These are phyloP conservation scores for Rhynchonema sp. DNA, from an alignment of 2,888 invertebrate species.

Conservation along the genomic window DNA sequence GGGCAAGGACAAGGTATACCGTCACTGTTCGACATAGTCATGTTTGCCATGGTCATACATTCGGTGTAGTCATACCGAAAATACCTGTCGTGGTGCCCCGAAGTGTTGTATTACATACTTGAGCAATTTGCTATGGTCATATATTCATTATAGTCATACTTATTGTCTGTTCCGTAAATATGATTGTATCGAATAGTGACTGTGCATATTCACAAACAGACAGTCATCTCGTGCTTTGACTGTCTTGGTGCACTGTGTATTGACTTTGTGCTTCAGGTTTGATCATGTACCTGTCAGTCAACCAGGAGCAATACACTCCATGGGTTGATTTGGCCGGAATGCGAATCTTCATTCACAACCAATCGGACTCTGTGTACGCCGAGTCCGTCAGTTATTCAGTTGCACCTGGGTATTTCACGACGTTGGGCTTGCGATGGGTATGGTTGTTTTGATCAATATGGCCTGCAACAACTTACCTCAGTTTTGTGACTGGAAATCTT, in stretches of 20 bases:
- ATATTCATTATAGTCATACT: too few species aligned
- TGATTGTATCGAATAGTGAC: too few species aligned
- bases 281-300: background rate
- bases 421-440: background rate
- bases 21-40: background rate
- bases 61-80: too few species aligned
- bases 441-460: background rate
- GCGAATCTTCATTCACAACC: constrained; percentile 2
- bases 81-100: too few species aligned
- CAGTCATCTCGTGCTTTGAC: too few species aligned
- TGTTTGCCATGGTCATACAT: too few species aligned
- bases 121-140: too few species aligned
- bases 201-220: too few species aligned
- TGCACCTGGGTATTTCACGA: background rate
- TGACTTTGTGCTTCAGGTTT: too few species aligned
- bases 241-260: too few species aligned
- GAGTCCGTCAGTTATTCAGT: background rate
- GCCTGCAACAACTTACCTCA: background rate
- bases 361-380: background rate
- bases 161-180: too few species aligned
- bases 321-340: constrained; percentile 1
- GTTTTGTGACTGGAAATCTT: background rate
- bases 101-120: too few species aligned
- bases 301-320: background rate
- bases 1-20: background rate